Evolutionary conservation across 2,888 invertebrate genomes (phyloP).

Genomic region (Rambutsinella grinnellia): DNA sequence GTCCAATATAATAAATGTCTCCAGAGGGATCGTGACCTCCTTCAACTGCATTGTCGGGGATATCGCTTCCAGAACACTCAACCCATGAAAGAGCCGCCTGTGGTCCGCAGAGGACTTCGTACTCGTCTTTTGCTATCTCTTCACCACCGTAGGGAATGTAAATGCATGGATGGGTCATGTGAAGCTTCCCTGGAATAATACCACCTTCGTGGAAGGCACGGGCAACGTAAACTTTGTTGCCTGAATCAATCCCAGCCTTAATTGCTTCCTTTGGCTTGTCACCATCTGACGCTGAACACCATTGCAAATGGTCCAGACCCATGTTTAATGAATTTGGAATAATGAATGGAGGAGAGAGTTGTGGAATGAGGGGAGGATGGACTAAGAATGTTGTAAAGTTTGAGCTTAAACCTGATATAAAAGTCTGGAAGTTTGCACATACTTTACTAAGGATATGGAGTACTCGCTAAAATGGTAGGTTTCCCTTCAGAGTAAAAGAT

Average conservation of each 20-base stretch:
- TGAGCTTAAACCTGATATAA: too few species aligned
- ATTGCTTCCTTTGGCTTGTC: constrained; percentile 21
- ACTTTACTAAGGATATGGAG: too few species aligned
- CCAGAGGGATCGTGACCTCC: constrained; percentile 53
- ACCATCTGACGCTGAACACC: neutral
- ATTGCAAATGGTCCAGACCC: too few species aligned
- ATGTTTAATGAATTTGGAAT: too few species aligned
- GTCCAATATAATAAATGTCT: constrained; percentile 56
- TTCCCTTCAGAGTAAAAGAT: too few species aligned
- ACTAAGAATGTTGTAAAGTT: too few species aligned
- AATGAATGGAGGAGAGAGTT: too few species aligned
- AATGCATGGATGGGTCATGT: constrained; percentile 33
- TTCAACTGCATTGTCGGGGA: constrained; percentile 47
- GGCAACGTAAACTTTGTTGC: constrained; percentile 53
- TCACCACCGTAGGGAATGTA: constrained; percentile 54
- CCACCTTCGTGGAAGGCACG: constrained; percentile 48
- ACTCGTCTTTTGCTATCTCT: constrained; percentile 34
- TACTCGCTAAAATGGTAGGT: too few species aligned
- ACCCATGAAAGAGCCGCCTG: constrained; percentile 54
- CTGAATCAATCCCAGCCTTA: constrained; percentile 51
- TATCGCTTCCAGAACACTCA: constrained; percentile 18
- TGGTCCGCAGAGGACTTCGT: constrained; percentile 58
- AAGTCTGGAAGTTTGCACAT: too few species aligned
- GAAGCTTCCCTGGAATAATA: constrained; percentile 53
- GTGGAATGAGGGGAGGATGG: too few species aligned